Conservation (phyloP, 2,888 invertebrate genomes). For the Microctonus aethiopoides region DNA sequence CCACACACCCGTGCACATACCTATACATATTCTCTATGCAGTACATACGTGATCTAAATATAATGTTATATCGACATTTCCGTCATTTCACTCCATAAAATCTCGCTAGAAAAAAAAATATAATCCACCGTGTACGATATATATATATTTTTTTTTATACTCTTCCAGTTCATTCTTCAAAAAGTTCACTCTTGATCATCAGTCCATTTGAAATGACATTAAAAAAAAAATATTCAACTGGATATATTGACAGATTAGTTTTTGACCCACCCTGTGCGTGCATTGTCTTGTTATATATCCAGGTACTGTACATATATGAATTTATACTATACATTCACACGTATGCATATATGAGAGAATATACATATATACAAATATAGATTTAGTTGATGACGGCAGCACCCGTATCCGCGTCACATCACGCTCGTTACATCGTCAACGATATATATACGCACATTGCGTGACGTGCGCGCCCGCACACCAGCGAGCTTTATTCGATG, state of each 20-base stretch:
- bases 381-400: slow-evolving; percentile 41
- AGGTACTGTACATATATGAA: background rate
- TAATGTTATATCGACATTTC: background rate
- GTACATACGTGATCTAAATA: too few species aligned
- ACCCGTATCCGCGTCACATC: slow-evolving; percentile 40
- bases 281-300: too few species aligned
- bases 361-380: slow-evolving; percentile 8
- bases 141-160: background rate
- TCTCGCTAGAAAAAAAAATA: background rate
- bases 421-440: slow-evolving; percentile 50
- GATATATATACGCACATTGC: slow-evolving; percentile 52
- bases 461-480: slow-evolving; percentile 46
- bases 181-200: background rate
- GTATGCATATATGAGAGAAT: background rate
- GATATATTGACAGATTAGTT: background rate
- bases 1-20: too few species aligned
- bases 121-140: too few species aligned
- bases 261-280: too few species aligned
- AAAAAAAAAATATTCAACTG: background rate
- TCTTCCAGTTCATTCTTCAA: background rate
- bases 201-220: background rate
- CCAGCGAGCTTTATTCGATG: background rate
- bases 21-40: too few species aligned
- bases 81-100: background rate
- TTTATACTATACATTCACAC: background rate